Conservation (phyloP, 2,113 vertebrate genomes). For the Ploceus nigricollis region DNA sequence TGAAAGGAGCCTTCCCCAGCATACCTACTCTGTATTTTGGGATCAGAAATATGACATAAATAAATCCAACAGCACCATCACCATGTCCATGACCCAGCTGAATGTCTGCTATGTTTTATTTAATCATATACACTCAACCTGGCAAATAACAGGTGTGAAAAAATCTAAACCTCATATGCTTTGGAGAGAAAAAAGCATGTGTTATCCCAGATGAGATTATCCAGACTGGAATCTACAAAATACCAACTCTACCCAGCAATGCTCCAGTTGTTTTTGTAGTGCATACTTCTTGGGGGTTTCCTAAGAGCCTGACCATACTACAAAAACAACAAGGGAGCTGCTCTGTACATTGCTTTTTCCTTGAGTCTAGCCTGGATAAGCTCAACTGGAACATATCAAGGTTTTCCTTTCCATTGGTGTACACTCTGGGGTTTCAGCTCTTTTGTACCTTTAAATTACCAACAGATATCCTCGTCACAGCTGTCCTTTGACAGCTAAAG, state of each 20-base stretch:
- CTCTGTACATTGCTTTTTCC: conserved; percentile 35
- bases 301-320: conserved; percentile 53
- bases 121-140: not conserved
- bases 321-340: conserved; percentile 44
- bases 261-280: conserved; percentile 3
- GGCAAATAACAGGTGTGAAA: conserved; percentile 53
- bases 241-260: conserved; percentile 22
- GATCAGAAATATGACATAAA: not conserved
- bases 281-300: conserved; percentile 59
- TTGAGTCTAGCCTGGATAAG: conserved; percentile 30
- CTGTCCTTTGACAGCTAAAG: not conserved
- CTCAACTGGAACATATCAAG: conserved; percentile 44
- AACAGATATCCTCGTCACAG: not conserved
- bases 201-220: conserved; percentile 45
- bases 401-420: not conserved
- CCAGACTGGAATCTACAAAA: conserved; percentile 55
- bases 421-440: not conserved
- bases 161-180: conserved; percentile 6
- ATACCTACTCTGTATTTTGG: not conserved
- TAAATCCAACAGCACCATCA: not conserved
- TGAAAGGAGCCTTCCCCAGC: not conserved
- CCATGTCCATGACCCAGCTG: not conserved
- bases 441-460: not conserved
- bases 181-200: not conserved
- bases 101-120: not conserved